phyloP scores from a whole-genome alignment of 2,888 invertebrate genomes.

The Callosobruchus maculatus region DNA sequence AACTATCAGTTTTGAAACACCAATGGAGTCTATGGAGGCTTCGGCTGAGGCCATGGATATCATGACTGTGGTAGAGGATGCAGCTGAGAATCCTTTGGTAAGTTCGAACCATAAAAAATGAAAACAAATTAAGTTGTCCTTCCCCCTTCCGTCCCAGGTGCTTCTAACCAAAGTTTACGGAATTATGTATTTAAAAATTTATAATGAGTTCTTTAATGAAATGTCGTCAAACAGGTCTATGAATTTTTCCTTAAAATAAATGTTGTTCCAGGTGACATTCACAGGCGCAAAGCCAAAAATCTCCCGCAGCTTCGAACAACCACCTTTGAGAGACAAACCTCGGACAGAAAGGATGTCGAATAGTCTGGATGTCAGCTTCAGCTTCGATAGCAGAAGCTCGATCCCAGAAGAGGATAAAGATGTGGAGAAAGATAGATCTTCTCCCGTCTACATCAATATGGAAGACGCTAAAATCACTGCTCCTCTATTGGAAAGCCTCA shows the following conservation, averaged over 20 bases:
- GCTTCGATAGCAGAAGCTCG: conserved; percentile 33
- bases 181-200: no score
- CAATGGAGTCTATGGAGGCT: conserved; percentile 26
- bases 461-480: conserved; percentile 44
- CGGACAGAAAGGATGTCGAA: conserved; percentile 41
- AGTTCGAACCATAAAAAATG: no score
- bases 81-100: background rate
- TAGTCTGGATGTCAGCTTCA: conserved; percentile 40
- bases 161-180: no score
- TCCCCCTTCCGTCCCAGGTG: no score
- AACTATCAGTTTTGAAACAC: conserved; percentile 38
- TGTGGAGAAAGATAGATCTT: conserved; percentile 24
- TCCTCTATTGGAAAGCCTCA: conserved; percentile 43
- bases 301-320: conserved; percentile 46
- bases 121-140: no score
- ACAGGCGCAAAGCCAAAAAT: conserved; percentile 31
- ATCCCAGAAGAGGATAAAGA: conserved; percentile 26
- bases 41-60: conserved; percentile 9
- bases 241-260: no score
- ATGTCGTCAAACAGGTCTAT: no score
- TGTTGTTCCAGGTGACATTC: conserved; percentile 2
- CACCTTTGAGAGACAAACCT: conserved; percentile 30
- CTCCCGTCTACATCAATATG: conserved; percentile 37
- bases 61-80: background rate
- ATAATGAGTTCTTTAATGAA: background rate